Percentiles rank a stretch among this genome's conserved stretches.
These are phyloP conservation scores for Drosophila vallismaia DNA, from an alignment of 2,888 invertebrate species.

Conservation along the genomic window DNA sequence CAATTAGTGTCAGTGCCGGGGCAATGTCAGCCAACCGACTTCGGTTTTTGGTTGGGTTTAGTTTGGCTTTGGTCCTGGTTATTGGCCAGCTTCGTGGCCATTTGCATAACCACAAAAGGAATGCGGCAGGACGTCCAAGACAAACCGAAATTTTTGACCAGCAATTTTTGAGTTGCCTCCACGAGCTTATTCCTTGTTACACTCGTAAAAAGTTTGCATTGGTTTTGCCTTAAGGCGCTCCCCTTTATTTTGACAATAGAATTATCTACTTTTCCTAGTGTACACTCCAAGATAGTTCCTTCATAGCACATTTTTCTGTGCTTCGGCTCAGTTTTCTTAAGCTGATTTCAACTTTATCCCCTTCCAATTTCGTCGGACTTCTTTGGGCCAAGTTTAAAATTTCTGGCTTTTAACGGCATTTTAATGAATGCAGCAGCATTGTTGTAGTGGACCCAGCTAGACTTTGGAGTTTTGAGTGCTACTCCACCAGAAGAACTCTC, in stretches of 20 bases:
- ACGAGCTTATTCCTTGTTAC: slow-evolving; percentile 7
- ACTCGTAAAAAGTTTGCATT: slow-evolving; percentile 35
- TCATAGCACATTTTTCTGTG: slow-evolving; percentile 16
- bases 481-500: slow-evolving; percentile 29
- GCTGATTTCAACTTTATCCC: slow-evolving; percentile 66
- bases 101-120: slow-evolving; percentile 73
- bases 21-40: slow-evolving; percentile 40
- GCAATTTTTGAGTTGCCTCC: slow-evolving; percentile 10
- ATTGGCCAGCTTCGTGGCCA: slow-evolving; percentile 42
- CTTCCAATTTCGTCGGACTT: slow-evolving; percentile 19
- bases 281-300: slow-evolving; percentile 18
- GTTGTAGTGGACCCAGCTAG: slow-evolving; percentile 29
- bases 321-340: slow-evolving; percentile 58
- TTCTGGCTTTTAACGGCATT: slow-evolving; percentile 50
- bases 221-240: background rate
- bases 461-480: slow-evolving; percentile 41
- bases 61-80: slow-evolving; percentile 11
- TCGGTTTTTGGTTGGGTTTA: slow-evolving; percentile 14
- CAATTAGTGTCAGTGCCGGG: slow-evolving; percentile 74
- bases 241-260: background rate
- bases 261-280: background rate
- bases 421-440: slow-evolving; percentile 58
- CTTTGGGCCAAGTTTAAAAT: slow-evolving; percentile 35
- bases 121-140: slow-evolving; percentile 41
- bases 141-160: slow-evolving; percentile 16